Evolutionary conservation across 2,113 vertebrate genomes (phyloP), one percentile per base, ranked within the genome.

Genomic region (Platanista minor): DNA sequence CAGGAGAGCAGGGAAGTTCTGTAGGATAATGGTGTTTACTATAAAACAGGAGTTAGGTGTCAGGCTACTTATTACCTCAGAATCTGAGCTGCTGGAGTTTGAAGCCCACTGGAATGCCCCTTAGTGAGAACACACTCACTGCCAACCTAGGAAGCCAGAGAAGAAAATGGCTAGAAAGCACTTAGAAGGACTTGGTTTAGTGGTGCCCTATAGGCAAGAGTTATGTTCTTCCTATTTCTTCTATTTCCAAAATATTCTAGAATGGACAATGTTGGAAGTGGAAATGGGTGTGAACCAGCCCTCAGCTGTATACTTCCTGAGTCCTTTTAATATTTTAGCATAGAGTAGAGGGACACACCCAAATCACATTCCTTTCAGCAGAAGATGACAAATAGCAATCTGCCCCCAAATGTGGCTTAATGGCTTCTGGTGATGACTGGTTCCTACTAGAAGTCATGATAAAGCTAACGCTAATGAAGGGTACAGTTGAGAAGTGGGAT

Each of bases 221-320:
- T 27, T 69, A 43, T 2, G 25, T n/a, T 54, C 31, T 90, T 27
- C 31, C 57, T 91, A 15, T 78, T 87, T 46, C 25, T 96, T 87
- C 18, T 80, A 87, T 66, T 85, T 61, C 36, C 57, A 87, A 96
- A 95, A 93, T 64, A 77, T 72, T 97, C 66, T 69, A 93, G 69
- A 91, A 74, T 39, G 52, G 54, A 17, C n/a, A 71, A 43, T 72
- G 20, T 61, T 92, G 33, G n/a, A 82, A 87, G 46, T 82, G 4
- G 67, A 95, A 95, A 81, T 52, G 41, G 52, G 33, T 57, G 8
- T 6, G 20, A 4, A 39, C 87, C 36, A 46, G 46, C 11, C 36
- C 41, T 46, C 23, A 39, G 27, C 10, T 61, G 0, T n/a, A 36
- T 67, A 41, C 64, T 85, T 83, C 13, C 52, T 83, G 69, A 74